Evolutionary conservation across 2,888 invertebrate species (phyloP).

Genomic region (Plemyria rubiginata): DNA sequence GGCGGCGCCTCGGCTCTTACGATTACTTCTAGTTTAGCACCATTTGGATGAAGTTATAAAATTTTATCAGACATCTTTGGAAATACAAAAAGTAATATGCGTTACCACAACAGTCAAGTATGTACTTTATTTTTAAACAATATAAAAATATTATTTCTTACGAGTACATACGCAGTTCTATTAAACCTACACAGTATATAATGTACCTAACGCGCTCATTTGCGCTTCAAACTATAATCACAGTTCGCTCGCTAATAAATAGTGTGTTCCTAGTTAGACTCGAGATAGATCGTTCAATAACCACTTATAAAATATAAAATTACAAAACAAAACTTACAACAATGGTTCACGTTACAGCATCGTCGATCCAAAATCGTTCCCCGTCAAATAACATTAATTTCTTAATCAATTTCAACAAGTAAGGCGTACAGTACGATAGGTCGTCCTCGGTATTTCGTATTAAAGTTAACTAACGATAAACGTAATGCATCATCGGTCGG

Average conservation of each 20-base stretch:
- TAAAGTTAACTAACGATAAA: slow-evolving; percentile 22
- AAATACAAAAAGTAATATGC: slow-evolving; percentile 70
- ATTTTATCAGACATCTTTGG: slow-evolving; percentile 61
- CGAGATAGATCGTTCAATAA: slow-evolving; percentile 68
- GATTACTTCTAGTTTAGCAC: slow-evolving; percentile 70
- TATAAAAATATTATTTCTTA: slow-evolving; percentile 83
- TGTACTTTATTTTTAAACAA: slow-evolving; percentile 79
- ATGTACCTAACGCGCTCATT: slow-evolving; percentile 30
- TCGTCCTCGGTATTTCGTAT: slow-evolving; percentile 23
- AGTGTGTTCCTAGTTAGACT: slow-evolving; percentile 67
- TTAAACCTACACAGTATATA: slow-evolving; percentile 58
- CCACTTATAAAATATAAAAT: slow-evolving; percentile 77
- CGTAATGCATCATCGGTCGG: slow-evolving; percentile 21
- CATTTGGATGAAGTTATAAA: slow-evolving; percentile 69
- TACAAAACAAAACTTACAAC: slow-evolving; percentile 71
- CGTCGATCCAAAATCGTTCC: slow-evolving; percentile 66
- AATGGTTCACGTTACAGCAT: slow-evolving; percentile 59
- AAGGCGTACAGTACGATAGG: slow-evolving; percentile 63
- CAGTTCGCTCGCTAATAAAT: slow-evolving; percentile 78
- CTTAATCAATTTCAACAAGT: slow-evolving; percentile 70
- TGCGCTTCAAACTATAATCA: slow-evolving; percentile 64
- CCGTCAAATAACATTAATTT: slow-evolving; percentile 59
- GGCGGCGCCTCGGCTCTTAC: neutral
- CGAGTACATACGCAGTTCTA: slow-evolving; percentile 62
- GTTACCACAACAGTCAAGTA: slow-evolving; percentile 71